phyloP scores from a whole-genome alignment of 2,797 vertebrate genomes.

The Syncerus caffer region DNA sequence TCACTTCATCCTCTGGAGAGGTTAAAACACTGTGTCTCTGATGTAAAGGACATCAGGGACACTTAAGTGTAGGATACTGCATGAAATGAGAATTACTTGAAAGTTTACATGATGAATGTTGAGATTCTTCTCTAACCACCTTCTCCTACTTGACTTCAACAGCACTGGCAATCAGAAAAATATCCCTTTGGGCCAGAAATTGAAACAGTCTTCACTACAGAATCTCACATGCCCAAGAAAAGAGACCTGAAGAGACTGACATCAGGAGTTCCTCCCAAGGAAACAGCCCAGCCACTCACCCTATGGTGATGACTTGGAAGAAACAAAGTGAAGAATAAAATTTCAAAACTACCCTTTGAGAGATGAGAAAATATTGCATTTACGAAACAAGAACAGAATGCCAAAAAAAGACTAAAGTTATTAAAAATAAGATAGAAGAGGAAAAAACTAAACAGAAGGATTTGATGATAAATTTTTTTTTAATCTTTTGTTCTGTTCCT shows the following conservation, averaged over 20 bases:
- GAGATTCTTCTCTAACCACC: background rate
- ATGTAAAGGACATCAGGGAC: background rate
- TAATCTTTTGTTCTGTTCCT: too few species aligned
- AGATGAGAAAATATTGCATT: background rate
- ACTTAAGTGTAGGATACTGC: background rate
- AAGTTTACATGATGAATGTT: background rate
- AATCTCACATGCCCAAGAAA: background rate
- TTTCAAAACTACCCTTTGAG: background rate
- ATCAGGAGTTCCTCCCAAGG: background rate
- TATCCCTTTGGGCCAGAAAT: background rate
- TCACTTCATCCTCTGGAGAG: background rate
- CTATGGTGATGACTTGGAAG: background rate
- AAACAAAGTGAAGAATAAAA: background rate
- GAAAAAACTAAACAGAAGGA: background rate
- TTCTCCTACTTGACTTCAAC: background rate
- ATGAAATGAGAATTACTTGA: background rate
- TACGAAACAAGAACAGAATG: background rate
- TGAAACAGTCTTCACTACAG: background rate
- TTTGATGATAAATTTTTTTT: background rate
- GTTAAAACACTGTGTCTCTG: background rate
- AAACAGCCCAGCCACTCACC: background rate
- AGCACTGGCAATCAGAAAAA: background rate
- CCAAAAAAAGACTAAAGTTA: background rate
- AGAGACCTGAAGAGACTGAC: background rate
- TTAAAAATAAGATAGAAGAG: background rate